Evolutionary conservation across 2,113 vertebrate species (phyloP).

Genomic region (Clarias macrocephalus): DNA sequence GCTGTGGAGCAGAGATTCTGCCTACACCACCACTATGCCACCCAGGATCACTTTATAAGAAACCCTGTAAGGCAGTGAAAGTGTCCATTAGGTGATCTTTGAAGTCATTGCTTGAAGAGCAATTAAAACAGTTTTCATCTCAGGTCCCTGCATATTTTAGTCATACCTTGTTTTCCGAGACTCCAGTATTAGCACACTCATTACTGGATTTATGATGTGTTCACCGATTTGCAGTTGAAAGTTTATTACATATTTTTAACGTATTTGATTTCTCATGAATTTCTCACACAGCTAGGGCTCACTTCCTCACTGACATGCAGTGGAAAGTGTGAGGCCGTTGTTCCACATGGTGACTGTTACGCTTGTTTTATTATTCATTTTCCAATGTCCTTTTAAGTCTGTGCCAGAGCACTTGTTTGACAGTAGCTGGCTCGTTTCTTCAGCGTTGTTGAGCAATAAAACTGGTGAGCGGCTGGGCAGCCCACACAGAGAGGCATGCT

Average conservation of each 20-base stretch:
- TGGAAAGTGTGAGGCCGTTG: neutral
- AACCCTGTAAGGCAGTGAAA: neutral
- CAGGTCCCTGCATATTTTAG: neutral
- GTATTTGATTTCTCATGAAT: neutral
- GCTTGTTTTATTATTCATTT: slow-evolving; percentile 36
- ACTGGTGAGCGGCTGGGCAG: slow-evolving; percentile 31
- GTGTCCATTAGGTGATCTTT: slow-evolving; percentile 27
- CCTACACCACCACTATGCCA: neutral
- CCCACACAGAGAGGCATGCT: slow-evolving; percentile 47
- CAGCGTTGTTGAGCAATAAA: slow-evolving; percentile 47
- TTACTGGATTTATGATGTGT: neutral
- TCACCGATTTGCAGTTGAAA: neutral
- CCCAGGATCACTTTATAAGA: neutral
- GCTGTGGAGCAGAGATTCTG: neutral
- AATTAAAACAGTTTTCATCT: slow-evolving; percentile 11
- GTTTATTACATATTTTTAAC: neutral
- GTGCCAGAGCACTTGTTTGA: slow-evolving; percentile 47
- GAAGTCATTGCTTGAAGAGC: neutral
- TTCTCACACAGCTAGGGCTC: neutral
- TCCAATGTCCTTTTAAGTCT: slow-evolving; percentile 31
- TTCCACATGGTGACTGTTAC: slow-evolving; percentile 1
- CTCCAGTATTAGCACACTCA: neutral
- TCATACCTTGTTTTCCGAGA: neutral
- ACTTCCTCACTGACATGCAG: neutral
- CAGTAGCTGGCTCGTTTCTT: slow-evolving; percentile 42